Evolutionary conservation across 2,113 vertebrate genomes (phyloP), one percentile per base, ranked within the genome.

Genomic region (Saimiri boliviensis): DNA sequence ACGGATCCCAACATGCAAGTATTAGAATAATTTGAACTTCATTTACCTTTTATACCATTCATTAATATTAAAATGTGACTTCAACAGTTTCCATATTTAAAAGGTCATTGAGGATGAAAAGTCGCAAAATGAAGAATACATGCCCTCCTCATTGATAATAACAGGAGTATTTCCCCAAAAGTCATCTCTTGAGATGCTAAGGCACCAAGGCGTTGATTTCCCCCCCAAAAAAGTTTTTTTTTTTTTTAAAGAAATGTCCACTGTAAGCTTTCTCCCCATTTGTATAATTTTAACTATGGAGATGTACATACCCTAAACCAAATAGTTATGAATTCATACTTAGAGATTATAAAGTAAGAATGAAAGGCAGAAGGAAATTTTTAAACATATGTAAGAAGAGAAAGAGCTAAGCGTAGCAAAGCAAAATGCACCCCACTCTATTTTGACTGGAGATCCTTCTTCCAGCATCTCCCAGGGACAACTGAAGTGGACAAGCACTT

Each of bases 201-300:
- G 14, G 25, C 4, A 3, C 37, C 92, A 21, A 80, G 35, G 16
- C 1, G 1, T 0, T 56, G 0, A 16, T 13, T 87, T 66, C 66
- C 30, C 86, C 60, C 63, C 1, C 32, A 35, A 68, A 1, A 42
- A 14, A 8, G 3, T 0, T 52, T 16, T 52, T 52, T 17, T 52
- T 52, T 32, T 63, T 63, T 63, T 30, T 2, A 30, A 42, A 2
- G 16, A 25, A 47, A 85, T 12, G 20, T 17, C 8, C 71, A 25
- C 0, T 0, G 5, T n/a, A 49, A 7, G 0, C 30, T 85, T 93
- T 52, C 30, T 35, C 42, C 74, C 49, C 0, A 0, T 6, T 19
- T 1, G 0, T n/a, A 17, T 49, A 37, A 76, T 76, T 45, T 52
- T 92, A 80, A 88, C 40, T 90, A 54, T 23, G 68, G 80, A 58